Percentiles rank a stretch among this genome's conserved stretches.
Conservation (phyloP, 2,888 invertebrate species). For the Sminthurinus aureus region DNA sequence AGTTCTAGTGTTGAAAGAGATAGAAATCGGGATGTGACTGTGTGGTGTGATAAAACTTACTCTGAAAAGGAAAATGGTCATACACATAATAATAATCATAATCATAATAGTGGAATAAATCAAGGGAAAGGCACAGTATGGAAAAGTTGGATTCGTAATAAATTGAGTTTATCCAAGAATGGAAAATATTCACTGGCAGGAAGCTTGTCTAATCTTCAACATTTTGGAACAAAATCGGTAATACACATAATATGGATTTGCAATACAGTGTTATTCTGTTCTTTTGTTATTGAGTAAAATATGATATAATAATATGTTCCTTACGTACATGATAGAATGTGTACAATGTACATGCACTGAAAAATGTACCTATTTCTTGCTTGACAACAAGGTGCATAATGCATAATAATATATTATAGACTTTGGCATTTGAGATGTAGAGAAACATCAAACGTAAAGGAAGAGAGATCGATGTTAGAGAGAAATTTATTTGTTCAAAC, state of each 20-base stretch:
- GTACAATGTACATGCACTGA: too few relatives aligned
- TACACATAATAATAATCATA: neutral
- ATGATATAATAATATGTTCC: too few relatives aligned
- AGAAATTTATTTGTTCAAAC: too few relatives aligned
- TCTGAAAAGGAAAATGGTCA: constrained; percentile 16
- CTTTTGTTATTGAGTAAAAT: too few relatives aligned
- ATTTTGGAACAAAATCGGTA: constrained; percentile 58
- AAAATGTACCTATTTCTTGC: too few relatives aligned
- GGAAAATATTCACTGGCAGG: constrained; percentile 59
- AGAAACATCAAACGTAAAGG: too few relatives aligned
- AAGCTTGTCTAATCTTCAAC: constrained; percentile 49
- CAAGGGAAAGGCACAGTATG: constrained; percentile 56
- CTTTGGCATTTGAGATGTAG: too few relatives aligned
- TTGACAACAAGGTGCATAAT: too few relatives aligned
- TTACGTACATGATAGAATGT: too few relatives aligned
- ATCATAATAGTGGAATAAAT: constrained; percentile 36
- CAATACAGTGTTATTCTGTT: too few relatives aligned
- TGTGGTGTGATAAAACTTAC: constrained; percentile 34
- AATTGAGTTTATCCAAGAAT: constrained; percentile 57
- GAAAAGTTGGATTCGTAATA: constrained; percentile 59
- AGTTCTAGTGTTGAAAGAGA: constrained; percentile 7
- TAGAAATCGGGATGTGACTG: constrained; percentile 19
- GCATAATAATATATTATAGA: too few relatives aligned
- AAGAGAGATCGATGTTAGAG: too few relatives aligned
- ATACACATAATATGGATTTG: neutral